These are phyloP conservation scores for Aphelenchoides avenae DNA, from an alignment of 1,140 invertebrate genomes.

Conservation along the genomic window DNA sequence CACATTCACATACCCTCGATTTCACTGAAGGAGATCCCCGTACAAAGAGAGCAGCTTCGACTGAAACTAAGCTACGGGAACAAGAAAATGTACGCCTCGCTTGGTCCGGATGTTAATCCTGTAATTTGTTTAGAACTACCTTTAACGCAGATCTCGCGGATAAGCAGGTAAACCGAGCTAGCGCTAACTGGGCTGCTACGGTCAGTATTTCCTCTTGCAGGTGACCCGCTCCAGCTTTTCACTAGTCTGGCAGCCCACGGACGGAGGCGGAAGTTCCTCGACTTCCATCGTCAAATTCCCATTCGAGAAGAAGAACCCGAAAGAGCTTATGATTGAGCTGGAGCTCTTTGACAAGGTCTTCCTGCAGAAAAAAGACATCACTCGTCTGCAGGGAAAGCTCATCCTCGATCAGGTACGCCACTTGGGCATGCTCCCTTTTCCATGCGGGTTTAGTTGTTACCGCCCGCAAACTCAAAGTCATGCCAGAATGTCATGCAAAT, in stretches of 20 bases:
- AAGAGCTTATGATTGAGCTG: constrained; percentile 38
- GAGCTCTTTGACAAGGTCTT: constrained; percentile 44
- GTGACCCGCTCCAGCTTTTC: constrained; percentile 57
- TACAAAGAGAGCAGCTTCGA: constrained; percentile 55
- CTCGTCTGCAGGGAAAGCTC: constrained; percentile 31
- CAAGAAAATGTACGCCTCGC: constrained; percentile 26
- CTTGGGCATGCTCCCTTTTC: too few species aligned
- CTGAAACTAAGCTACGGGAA: constrained; percentile 47
- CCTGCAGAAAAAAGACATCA: constrained; percentile 34
- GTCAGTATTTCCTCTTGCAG: constrained; percentile 19
- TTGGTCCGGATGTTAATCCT: constrained; percentile 11
- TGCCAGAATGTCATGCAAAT: constrained; percentile 38
- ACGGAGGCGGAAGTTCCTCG: constrained; percentile 17
- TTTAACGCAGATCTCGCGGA: constrained; percentile 58
- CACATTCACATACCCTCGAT: constrained; percentile 59
- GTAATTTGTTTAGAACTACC: constrained; percentile 44
- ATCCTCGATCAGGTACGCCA: constrained; percentile 28
- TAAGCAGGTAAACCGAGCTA: constrained; percentile 38
- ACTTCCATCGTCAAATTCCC: constrained; percentile 58
- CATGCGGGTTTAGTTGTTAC: constrained; percentile 29
- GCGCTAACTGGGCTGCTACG: not conserved
- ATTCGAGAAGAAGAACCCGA: constrained; percentile 49
- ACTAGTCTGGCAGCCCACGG: constrained; percentile 57
- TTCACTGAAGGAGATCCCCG: constrained; percentile 52
- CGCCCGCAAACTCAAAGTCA: constrained; percentile 27